phyloP scores from a whole-genome alignment of 2,113 vertebrate genomes.

The Tursiops truncatus region DNA sequence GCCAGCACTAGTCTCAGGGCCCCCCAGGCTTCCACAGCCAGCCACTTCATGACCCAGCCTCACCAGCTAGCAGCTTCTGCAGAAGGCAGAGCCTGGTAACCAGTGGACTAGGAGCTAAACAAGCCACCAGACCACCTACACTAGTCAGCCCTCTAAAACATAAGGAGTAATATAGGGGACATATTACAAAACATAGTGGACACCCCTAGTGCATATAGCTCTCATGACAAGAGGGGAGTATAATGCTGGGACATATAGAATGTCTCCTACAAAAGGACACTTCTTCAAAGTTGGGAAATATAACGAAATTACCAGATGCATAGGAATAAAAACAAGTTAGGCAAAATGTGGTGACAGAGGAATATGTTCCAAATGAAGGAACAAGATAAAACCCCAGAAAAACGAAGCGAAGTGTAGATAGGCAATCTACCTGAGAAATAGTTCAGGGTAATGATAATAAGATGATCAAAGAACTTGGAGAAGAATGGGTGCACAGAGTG shows the following conservation, averaged over 20 bases:
- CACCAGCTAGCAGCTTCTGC: not conserved
- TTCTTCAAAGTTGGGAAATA: not conserved
- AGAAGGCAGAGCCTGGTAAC: not conserved
- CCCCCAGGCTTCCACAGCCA: not conserved
- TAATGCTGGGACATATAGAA: not conserved
- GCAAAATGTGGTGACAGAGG: not conserved
- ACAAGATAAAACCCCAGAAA: not conserved
- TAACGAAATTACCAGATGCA: not conserved
- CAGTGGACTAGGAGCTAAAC: not conserved
- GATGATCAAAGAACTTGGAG: not conserved
- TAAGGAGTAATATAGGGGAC: not conserved
- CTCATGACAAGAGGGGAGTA: not conserved
- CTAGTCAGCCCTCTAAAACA: not conserved
- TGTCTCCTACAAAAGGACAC: not conserved
- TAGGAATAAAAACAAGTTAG: not conserved
- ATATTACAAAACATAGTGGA: not conserved
- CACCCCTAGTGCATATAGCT: not conserved
- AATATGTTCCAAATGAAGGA: not conserved
- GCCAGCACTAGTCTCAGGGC: not conserved
- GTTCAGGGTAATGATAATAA: not conserved
- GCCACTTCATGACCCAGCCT: not conserved
- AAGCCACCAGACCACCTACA: not conserved
- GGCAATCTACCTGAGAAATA: not conserved
- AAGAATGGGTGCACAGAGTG: not conserved
- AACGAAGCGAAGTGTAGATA: not conserved